Percentiles rank a stretch among this genome's conserved stretches.
These are phyloP conservation scores for Microtus pennsylvanicus DNA, from an alignment of 2,113 vertebrate species.

Conservation along the genomic window DNA sequence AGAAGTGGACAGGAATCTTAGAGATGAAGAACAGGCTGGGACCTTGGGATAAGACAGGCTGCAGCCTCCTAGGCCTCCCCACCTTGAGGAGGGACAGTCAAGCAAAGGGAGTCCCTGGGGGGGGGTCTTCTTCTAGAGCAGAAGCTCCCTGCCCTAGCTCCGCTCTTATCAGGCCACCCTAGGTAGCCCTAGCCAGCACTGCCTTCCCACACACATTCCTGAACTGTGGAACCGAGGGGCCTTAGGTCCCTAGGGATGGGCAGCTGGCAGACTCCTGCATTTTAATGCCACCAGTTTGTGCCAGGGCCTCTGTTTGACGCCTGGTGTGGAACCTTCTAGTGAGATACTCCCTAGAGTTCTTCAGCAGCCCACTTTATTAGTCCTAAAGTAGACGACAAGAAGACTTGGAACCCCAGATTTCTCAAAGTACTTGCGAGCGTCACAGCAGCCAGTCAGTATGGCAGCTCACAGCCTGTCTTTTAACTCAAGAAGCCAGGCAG, in stretches of 20 bases:
- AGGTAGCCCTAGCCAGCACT: neutral
- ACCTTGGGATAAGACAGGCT: neutral
- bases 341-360: neutral
- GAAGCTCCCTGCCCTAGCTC: neutral
- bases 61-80: neutral
- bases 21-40: neutral
- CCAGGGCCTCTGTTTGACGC: neutral
- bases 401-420: neutral
- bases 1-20: neutral
- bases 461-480: neutral
- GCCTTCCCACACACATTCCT: neutral
- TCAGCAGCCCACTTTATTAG: neutral
- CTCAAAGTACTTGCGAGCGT: neutral
- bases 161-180: neutral
- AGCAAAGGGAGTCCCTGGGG: neutral
- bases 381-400: neutral
- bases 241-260: neutral
- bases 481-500: neutral
- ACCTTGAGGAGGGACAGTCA: neutral
- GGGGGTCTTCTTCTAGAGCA: neutral
- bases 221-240: fast-evolving
- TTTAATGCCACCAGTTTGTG: neutral
- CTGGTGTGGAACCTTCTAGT: neutral
- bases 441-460: no score
- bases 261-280: neutral